Percentiles rank a stretch among this genome's conserved stretches.
These are phyloP conservation scores for Oasisia sp. DNA, from an alignment of 2,888 invertebrate species.

Conservation along the genomic window DNA sequence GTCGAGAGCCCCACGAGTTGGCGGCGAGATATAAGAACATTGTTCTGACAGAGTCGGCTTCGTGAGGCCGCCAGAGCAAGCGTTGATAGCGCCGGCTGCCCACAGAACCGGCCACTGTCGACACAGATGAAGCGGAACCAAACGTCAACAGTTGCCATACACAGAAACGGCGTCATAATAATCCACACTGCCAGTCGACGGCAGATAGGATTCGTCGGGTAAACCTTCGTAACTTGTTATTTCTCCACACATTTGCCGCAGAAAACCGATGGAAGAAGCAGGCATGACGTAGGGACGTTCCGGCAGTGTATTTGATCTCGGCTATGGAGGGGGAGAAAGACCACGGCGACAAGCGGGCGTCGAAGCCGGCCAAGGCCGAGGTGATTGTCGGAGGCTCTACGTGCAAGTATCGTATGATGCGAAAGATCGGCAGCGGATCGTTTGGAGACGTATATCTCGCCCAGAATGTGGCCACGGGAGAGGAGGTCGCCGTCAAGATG, in stretches of 20 bases:
- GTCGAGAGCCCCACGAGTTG: background rate
- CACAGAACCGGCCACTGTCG: background rate
- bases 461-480: slow-evolving; percentile 30
- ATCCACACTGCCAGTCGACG: background rate
- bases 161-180: background rate
- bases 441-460: slow-evolving; percentile 29
- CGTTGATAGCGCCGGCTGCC: background rate
- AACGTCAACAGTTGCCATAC: background rate
- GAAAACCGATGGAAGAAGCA: background rate
- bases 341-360: background rate
- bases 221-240: background rate
- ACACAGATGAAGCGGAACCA: background rate
- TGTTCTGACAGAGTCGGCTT: background rate
- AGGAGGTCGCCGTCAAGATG: slow-evolving; percentile 42
- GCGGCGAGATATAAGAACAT: background rate
- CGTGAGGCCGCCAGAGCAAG: background rate
- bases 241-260: background rate
- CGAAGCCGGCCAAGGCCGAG: slow-evolving; percentile 8
- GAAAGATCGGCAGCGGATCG: slow-evolving; percentile 24
- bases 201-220: background rate
- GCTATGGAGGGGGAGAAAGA: background rate
- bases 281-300: background rate
- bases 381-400: slow-evolving; percentile 20
- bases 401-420: slow-evolving; percentile 21
- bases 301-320: background rate